These are phyloP conservation scores for Hydrozoanthus gracilis DNA, from an alignment of 92 coral and sea anemone species.

Conservation along the genomic window DNA sequence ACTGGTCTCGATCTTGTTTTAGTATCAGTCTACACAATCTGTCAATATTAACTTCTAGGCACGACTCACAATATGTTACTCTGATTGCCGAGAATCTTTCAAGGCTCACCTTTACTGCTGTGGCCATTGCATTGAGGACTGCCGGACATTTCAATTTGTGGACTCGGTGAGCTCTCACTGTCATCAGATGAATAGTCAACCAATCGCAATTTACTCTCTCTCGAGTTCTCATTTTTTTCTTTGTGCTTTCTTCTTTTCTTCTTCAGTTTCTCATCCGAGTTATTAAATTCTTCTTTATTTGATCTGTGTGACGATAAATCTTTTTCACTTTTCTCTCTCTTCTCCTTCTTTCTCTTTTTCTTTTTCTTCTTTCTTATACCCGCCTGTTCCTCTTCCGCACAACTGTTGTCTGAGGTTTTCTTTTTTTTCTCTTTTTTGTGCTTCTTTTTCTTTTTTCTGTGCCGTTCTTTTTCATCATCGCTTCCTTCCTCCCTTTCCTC, in stretches of 20 bases:
- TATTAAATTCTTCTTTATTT: slow-evolving; percentile 49
- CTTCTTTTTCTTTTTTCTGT: slow-evolving; percentile 42
- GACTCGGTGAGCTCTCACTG: slow-evolving; percentile 43
- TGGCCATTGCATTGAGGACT: slow-evolving; percentile 20
- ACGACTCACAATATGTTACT: not conserved
- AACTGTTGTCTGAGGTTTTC: slow-evolving; percentile 49
- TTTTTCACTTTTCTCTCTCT: slow-evolving; percentile 47
- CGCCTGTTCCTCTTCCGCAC: slow-evolving; percentile 39
- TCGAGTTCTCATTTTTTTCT: slow-evolving; percentile 43
- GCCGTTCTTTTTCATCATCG: slow-evolving; percentile 18
- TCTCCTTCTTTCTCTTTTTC: slow-evolving; percentile 59
- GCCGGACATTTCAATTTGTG: not conserved
- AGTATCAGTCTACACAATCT: no score
- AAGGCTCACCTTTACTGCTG: slow-evolving; percentile 14
- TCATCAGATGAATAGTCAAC: slow-evolving; percentile 73
- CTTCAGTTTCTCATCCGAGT: slow-evolving; percentile 45
- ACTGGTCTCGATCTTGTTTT: no score
- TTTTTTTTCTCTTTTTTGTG: slow-evolving; percentile 59
- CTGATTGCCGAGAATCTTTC: not conserved
- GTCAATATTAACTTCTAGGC: not conserved
- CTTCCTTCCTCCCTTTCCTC: slow-evolving; percentile 37
- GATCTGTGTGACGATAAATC: slow-evolving; percentile 42
- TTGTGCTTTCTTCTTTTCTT: slow-evolving; percentile 58
- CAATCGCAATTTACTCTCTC: slow-evolving; percentile 57
- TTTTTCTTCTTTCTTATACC: slow-evolving; percentile 64